These are phyloP conservation scores for cattle (Bos taurus) DNA, from an alignment of 2,113 vertebrate species.

Conservation along the genomic window DNA sequence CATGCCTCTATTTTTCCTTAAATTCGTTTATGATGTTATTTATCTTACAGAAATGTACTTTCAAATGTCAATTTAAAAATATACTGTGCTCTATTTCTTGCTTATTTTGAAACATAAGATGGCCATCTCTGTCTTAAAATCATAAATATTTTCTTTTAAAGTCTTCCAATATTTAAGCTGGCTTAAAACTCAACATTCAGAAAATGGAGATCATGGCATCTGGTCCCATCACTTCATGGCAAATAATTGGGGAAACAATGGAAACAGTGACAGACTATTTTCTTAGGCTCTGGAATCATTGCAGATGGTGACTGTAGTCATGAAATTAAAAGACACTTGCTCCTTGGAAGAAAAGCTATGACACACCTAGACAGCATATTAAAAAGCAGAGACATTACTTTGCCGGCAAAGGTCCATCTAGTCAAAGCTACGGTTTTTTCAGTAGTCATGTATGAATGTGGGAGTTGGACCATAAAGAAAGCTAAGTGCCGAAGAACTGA, in stretches of 20 bases:
- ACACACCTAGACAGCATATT: neutral
- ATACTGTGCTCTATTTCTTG: neutral
- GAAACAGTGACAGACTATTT: neutral
- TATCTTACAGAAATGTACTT: neutral
- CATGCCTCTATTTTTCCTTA: neutral
- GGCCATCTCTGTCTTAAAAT: neutral
- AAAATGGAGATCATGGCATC: neutral
- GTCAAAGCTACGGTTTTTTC: neutral
- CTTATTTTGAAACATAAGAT: neutral
- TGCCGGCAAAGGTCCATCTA: neutral
- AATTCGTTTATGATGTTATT: neutral
- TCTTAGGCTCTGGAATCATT: neutral
- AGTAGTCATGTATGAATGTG: neutral
- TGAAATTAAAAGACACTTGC: neutral
- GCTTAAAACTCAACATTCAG: neutral
- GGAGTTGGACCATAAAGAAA: neutral
- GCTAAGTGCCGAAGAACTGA: neutral
- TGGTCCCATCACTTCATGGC: neutral
- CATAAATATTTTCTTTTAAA: neutral
- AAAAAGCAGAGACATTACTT: neutral
- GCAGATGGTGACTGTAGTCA: neutral
- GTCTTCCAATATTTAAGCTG: neutral
- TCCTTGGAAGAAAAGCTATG: neutral
- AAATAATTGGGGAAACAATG: neutral
- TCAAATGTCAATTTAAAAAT: neutral